A percentile compares a stretch with the other conserved stretches of the same genome.
Evolutionary conservation across 1,140 invertebrate species (phyloP).

Genomic region (Artemia franciscana): DNA sequence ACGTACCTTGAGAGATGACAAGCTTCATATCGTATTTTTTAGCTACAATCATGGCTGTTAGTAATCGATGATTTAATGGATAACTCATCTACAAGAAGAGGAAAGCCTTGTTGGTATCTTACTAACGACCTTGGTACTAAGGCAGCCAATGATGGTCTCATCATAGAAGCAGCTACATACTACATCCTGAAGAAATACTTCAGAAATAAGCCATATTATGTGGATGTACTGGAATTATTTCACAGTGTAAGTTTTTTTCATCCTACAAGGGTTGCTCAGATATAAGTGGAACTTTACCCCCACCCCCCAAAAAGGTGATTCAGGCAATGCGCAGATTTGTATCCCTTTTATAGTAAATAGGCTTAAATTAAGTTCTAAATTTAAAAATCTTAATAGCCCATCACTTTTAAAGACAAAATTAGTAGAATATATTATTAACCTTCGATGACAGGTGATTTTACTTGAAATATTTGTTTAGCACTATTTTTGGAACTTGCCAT

Average conservation of each 20-base stretch:
- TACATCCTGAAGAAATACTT: conserved; percentile 55
- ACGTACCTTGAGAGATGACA: no score
- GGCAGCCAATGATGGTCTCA: conserved; percentile 66
- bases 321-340: no score
- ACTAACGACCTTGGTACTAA: conserved; percentile 48
- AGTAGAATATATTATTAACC: no score
- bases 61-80: conserved; percentile 84
- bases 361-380: no score
- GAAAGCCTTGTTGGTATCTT: conserved; percentile 69
- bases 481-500: not conserved
- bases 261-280: no score
- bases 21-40: no score
- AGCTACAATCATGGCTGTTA: conserved; percentile 62
- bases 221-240: conserved; percentile 56
- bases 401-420: no score
- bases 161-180: conserved; percentile 57
- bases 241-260: conserved; percentile 48
- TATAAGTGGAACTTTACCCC: no score
- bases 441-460: not conserved
- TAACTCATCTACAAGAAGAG: conserved; percentile 45
- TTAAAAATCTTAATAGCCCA: no score
- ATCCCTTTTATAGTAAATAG: no score
- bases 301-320: no score
- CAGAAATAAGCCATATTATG: conserved; percentile 45
- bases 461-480: not conserved